Evolutionary conservation across 2,797 vertebrate species (phyloP).

Genomic region (Ctenopoma kingsleyae): DNA sequence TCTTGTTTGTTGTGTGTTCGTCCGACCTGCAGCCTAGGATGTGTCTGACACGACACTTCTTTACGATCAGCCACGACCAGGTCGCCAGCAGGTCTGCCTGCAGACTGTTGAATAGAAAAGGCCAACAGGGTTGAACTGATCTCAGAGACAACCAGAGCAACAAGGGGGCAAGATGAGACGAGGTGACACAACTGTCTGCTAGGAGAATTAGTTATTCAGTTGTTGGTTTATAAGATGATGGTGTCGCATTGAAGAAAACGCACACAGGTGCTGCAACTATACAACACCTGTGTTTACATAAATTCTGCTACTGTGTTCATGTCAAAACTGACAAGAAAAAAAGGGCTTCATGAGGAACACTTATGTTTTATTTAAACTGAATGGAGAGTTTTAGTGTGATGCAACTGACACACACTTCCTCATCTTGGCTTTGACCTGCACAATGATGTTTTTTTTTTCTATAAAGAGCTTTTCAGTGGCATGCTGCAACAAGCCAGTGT

Average conservation of each 20-base stretch:
- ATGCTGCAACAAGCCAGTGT: constrained; percentile 56
- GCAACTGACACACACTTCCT: constrained; percentile 25
- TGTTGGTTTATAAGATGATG: constrained; percentile 6
- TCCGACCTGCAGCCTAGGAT: constrained; percentile 48
- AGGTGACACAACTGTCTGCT: constrained; percentile 30
- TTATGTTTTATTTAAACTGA: constrained; percentile 52
- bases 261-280: constrained; percentile 19
- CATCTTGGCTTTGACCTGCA: constrained; percentile 15
- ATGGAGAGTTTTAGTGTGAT: constrained; percentile 38
- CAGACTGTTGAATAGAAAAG: constrained; percentile 69
- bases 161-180: constrained; percentile 1
- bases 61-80: constrained; percentile 65
- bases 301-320: constrained; percentile 16
- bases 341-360: constrained; percentile 26
- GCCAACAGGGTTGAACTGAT: constrained; percentile 54
- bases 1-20: constrained; percentile 48
- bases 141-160: constrained; percentile 13
- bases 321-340: constrained; percentile 40
- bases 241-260: constrained; percentile 10
- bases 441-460: constrained; percentile 11
- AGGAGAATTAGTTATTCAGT: constrained; percentile 13
- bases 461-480: constrained; percentile 35
- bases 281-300: constrained; percentile 45
- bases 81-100: constrained; percentile 60
- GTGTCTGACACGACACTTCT: constrained; percentile 76